Conservation (phyloP, 2,888 invertebrate genomes). For the Heliconius ismenius region DNA sequence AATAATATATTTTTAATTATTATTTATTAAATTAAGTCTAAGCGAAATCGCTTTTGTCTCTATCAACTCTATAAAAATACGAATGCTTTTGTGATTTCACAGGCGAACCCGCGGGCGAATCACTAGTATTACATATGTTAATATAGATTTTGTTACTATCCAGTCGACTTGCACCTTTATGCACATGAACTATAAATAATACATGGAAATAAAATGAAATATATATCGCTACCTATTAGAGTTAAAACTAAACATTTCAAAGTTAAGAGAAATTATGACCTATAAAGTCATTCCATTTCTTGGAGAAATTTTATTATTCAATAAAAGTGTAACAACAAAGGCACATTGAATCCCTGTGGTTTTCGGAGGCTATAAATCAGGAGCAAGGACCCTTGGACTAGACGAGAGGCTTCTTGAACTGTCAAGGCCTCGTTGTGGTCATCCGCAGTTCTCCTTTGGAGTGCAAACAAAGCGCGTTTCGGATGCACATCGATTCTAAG, state of each 20-base stretch:
- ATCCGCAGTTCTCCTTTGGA: constrained; percentile 57
- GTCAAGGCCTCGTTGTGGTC: constrained; percentile 76
- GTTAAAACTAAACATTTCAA: constrained; percentile 48
- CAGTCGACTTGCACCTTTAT: no score
- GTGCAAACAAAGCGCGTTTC: constrained; percentile 54
- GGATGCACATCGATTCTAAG: constrained; percentile 12
- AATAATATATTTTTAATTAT: no score
- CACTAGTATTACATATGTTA: background rate
- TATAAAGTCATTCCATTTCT: constrained; percentile 78
- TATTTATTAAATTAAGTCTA: no score
- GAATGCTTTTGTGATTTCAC: no score
- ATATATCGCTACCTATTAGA: constrained; percentile 50
- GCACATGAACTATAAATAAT: no score
- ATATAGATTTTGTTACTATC: background rate
- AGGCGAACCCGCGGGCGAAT: no score
- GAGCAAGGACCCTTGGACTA: constrained; percentile 70
- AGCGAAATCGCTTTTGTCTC: no score
- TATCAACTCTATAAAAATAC: no score
- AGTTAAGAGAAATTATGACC: constrained; percentile 72
- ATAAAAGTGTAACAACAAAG: constrained; percentile 78
- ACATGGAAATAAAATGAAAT: background rate
- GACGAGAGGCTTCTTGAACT: constrained; percentile 74
- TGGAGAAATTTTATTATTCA: constrained; percentile 79
- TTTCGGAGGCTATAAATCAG: constrained; percentile 77
- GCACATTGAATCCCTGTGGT: constrained; percentile 78